Percentiles rank a stretch among this genome's conserved stretches.
These are phyloP conservation scores for Drosophila bipectinata DNA, from an alignment of 1,140 invertebrate genomes.

Conservation along the genomic window DNA sequence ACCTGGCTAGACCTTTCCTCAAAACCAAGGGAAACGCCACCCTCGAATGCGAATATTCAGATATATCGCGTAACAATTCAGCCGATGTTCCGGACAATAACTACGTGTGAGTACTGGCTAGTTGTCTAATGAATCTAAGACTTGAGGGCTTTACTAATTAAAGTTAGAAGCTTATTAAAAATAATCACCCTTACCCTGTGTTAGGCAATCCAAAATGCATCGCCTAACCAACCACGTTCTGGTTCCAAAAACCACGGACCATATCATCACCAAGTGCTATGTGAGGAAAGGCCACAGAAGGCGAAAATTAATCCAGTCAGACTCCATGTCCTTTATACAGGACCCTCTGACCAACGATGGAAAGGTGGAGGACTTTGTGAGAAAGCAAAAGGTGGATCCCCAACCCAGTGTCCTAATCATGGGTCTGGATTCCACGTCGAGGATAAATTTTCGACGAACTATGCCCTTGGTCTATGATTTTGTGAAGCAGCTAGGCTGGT, in stretches of 20 bases:
- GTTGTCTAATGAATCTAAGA: too few species aligned
- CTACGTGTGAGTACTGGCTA: constrained; percentile 18
- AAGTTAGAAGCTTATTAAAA: neutral
- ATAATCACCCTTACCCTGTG: too few species aligned
- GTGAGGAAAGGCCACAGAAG: neutral
- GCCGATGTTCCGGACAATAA: neutral
- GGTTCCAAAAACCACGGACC: constrained; percentile 13
- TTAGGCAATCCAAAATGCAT: neutral
- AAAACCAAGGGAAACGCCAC: constrained; percentile 11
- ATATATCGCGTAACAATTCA: neutral
- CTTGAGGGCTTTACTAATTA: neutral
- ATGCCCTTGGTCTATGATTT: constrained; percentile 40
- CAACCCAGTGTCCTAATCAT: constrained; percentile 42
- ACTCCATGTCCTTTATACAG: constrained; percentile 38
- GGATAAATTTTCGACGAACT: constrained; percentile 73
- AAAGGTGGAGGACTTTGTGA: neutral
- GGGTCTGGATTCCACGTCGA: constrained; percentile 43
- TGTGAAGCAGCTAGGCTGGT: constrained; percentile 27
- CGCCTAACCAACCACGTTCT: constrained; percentile 8
- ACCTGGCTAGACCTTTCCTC: constrained; percentile 6
- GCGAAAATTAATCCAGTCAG: constrained; percentile 6
- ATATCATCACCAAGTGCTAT: constrained; percentile 29
- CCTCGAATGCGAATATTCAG: constrained; percentile 22
- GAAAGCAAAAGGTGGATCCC: neutral
- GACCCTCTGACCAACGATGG: neutral